phyloP scores from a whole-genome alignment of 2,797 vertebrate genomes.

The Poeciliopsis turneri region DNA sequence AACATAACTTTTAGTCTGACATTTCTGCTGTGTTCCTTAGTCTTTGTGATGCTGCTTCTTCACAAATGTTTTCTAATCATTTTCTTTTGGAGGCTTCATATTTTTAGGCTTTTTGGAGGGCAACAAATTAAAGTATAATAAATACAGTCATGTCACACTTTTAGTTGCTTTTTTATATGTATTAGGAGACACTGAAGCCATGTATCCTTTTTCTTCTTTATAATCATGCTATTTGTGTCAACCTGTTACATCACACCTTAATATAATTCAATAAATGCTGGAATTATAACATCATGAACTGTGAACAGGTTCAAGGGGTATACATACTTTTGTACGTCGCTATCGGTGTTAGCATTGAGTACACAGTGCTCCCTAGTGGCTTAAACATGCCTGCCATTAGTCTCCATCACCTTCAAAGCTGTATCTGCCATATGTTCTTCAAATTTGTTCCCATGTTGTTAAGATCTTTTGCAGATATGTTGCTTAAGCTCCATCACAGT shows the following conservation, averaged over 20 bases:
- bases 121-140: not conserved
- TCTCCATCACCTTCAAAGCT: not conserved
- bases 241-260: not conserved
- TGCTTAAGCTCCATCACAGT: not conserved
- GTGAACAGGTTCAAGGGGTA: not conserved
- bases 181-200: not conserved
- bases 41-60: not conserved
- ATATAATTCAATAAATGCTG: not conserved
- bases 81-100: not conserved
- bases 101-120: not conserved
- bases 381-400: slow-evolving; percentile 6
- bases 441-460: not conserved
- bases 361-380: slow-evolving; percentile 64
- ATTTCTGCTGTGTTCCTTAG: not conserved
- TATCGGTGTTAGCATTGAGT: slow-evolving; percentile 7
- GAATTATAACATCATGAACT: not conserved
- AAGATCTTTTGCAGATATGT: slow-evolving; percentile 1
- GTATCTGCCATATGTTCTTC: not conserved
- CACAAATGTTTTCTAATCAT: not conserved
- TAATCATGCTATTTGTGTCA: not conserved
- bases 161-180: not conserved
- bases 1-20: not conserved
- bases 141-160: not conserved
- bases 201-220: not conserved
- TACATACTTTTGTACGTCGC: not conserved